Evolutionary conservation across 37 sponge, comb jelly and placozoan genomes (phyloP).

Genomic region (Chondrosia reniformis): DNA sequence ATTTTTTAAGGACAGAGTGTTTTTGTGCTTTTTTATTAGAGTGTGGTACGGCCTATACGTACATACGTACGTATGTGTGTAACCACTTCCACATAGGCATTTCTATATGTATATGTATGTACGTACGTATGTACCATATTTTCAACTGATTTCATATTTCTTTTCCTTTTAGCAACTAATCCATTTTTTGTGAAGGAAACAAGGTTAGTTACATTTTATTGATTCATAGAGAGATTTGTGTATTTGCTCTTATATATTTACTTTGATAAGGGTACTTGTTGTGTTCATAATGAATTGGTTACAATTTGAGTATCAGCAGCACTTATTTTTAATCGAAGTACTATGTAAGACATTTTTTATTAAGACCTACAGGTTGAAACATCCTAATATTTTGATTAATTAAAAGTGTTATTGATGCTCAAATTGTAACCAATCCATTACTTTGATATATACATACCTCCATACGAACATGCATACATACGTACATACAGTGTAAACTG

Average conservation of each 20-base stretch:
- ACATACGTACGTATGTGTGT: background rate
- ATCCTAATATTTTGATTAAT: no score
- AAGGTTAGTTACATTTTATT: slow-evolving; percentile 36
- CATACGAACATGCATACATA: slow-evolving; percentile 1
- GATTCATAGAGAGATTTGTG: no score
- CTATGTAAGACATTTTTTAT: no score
- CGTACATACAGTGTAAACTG: background rate
- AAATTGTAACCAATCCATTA: no score
- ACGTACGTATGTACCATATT: background rate
- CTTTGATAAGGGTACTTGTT: no score
- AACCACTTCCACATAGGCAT: background rate
- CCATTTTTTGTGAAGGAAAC: slow-evolving; percentile 69
- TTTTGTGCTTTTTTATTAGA: background rate
- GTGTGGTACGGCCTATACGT: background rate
- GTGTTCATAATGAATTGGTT: no score
- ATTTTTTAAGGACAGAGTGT: no score
- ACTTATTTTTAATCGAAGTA: no score
- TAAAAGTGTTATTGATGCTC: no score
- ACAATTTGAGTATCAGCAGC: no score
- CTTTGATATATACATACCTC: slow-evolving; percentile 8
- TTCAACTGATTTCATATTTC: background rate
- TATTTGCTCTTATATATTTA: no score
- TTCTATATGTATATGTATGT: background rate
- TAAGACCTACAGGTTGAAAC: no score
- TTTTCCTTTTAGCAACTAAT: slow-evolving; percentile 47